These are phyloP conservation scores for Zapus hudsonius DNA, from an alignment of 2,113 vertebrate genomes.

Conservation along the genomic window DNA sequence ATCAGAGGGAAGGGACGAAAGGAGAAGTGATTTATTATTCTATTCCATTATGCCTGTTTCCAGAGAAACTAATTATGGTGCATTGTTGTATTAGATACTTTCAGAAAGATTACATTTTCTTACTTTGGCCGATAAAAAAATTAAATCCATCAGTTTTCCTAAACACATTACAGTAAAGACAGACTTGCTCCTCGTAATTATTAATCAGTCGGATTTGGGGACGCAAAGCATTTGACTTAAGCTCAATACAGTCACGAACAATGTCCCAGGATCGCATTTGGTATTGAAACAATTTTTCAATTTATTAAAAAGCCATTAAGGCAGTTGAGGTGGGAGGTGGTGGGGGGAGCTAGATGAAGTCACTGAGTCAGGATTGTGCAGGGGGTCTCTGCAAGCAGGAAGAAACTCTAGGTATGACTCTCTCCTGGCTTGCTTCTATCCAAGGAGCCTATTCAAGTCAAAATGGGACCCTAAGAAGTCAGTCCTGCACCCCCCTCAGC, in stretches of 20 bases:
- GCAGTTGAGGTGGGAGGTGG: slow-evolving; percentile 67
- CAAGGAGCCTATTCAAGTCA: background rate
- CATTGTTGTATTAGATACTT: slow-evolving; percentile 91
- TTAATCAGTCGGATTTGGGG: slow-evolving; percentile 89
- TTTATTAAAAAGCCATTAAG: slow-evolving; percentile 88
- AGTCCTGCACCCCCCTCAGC: background rate
- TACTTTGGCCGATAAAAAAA: slow-evolving; percentile 91
- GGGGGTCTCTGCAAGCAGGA: background rate
- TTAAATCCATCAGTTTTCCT: slow-evolving; percentile 92
- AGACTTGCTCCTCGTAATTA: slow-evolving; percentile 89
- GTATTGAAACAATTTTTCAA: slow-evolving; percentile 89
- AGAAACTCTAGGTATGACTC: background rate
- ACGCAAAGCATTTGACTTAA: slow-evolving; percentile 88
- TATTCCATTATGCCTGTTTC: slow-evolving; percentile 88
- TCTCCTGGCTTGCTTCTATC: background rate
- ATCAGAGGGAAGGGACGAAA: slow-evolving; percentile 86
- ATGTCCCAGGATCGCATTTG: slow-evolving; percentile 87
- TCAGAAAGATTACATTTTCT: slow-evolving; percentile 92
- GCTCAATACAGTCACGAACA: slow-evolving; percentile 88
- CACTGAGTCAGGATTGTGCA: slow-evolving; percentile 54
- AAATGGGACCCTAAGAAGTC: background rate
- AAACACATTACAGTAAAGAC: slow-evolving; percentile 89
- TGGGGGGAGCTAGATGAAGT: slow-evolving; percentile 76
- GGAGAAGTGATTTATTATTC: slow-evolving; percentile 89
- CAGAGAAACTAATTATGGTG: slow-evolving; percentile 90